Conservation (phyloP, 1,140 invertebrate genomes). For the Ericerus pela region DNA sequence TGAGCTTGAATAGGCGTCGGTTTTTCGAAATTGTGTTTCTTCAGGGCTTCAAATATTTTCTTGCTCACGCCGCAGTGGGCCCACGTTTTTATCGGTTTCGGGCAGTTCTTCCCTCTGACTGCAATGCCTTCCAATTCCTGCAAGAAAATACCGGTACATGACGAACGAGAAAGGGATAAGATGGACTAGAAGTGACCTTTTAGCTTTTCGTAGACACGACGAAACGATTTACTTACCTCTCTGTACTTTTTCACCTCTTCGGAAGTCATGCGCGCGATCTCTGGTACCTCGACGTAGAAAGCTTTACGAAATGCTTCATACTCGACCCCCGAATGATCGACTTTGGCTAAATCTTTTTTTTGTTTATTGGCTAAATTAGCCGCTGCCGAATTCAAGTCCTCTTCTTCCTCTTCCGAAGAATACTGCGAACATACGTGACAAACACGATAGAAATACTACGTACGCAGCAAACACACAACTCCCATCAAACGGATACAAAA, state of each 20-base stretch:
- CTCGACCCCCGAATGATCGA: conserved; percentile 66
- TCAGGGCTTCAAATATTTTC: conserved; percentile 87
- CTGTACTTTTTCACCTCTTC: conserved; percentile 78
- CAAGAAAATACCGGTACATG: conserved; percentile 2
- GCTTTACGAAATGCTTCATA: conserved; percentile 86
- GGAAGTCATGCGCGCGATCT: conserved; percentile 74
- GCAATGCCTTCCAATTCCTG: conserved; percentile 66
- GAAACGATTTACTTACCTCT: conserved; percentile 26
- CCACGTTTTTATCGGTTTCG: conserved; percentile 93
- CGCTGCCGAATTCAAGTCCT: conserved; percentile 83
- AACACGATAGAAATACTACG: too few species aligned
- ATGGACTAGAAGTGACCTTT: neutral
- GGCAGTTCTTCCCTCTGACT: conserved; percentile 75
- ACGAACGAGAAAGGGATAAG: neutral
- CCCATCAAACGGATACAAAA: too few species aligned
- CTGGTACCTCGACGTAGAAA: conserved; percentile 91
- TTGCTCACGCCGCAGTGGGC: conserved; percentile 96
- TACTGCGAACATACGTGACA: conserved; percentile 45
- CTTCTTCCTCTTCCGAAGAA: conserved; percentile 90
- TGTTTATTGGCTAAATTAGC: conserved; percentile 75
- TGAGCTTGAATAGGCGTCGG: conserved; percentile 98
- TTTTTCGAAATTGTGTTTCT: conserved; percentile 85
- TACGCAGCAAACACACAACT: too few species aligned
- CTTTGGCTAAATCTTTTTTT: conserved; percentile 76
- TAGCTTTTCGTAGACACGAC: neutral